Base-by-base conservation (phyloP, 1,140 invertebrate genomes). In the Drosophila obscura region DNA sequence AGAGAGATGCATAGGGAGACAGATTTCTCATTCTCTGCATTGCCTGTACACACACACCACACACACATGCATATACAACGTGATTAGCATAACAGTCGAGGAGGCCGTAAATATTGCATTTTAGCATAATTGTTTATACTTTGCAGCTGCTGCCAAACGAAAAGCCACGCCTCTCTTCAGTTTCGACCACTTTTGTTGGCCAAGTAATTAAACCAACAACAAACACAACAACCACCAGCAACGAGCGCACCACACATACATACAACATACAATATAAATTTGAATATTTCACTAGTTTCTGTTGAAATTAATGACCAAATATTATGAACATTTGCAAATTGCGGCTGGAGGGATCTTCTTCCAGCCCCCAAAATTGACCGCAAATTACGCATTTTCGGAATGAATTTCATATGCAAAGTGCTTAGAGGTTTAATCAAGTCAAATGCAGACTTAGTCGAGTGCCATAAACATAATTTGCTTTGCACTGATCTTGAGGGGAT, bases 121-220 rank as follows among this genome's bases (percentile, higher is more conserved):
- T 87, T 88, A 87, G 71, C 82, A 87, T 87, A 87, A 88, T 87
- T 87, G 83, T 82, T 88, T 82, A 78, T 87, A 62, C 78, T 87
- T 75, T 71, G 78, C 82, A 81, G 77, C 81, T 77, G 78, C 49
- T 31, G 6, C 28, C 63, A 73, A 80, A 76, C 46, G 56, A 56
- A 35, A 48, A 58, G 71, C 53, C 56, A 85, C 80, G 77, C 66
- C 80, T 77, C 51, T 56, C 56, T 41, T 44, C 44, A 62, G 46
- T 68, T 65, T 50, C 9, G 59, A 51, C 58, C 63, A 73, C 71
- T 73, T 66, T 65, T 45, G 67, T 72, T 50, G 55, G 59, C 71
- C 60, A 64, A 57, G 69, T 73, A 73, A 73, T 73, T 73, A 73
- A 73, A 44, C 58, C 68, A 73, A 56, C 51, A 64, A 52, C 51